These are phyloP conservation scores for Cryptocephalus moraei DNA, from an alignment of 2,888 invertebrate species.

Conservation along the genomic window DNA sequence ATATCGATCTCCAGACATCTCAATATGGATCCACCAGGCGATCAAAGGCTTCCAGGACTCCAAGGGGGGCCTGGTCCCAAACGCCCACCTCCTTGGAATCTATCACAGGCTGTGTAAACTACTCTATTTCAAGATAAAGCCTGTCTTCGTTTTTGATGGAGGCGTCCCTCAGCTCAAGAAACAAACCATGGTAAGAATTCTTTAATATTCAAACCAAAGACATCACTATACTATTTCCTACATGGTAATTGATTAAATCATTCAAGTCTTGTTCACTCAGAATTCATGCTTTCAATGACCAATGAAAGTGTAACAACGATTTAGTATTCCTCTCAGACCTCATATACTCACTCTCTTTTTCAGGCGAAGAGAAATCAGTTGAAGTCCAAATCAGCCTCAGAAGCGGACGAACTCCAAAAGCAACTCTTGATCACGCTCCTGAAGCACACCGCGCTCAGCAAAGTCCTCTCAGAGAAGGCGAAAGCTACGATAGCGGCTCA, in stretches of 20 bases:
- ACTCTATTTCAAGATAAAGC: slow-evolving; percentile 88
- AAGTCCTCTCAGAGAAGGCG: slow-evolving; percentile 48
- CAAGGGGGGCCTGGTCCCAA: slow-evolving; percentile 69
- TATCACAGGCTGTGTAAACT: slow-evolving; percentile 94
- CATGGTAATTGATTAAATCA: too few species aligned
- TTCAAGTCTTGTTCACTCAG: too few species aligned
- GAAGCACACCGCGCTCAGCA: slow-evolving; percentile 69
- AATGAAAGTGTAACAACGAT: too few species aligned
- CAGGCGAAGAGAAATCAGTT: slow-evolving; percentile 68
- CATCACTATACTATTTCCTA: too few species aligned
- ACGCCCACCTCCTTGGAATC: slow-evolving; percentile 88
- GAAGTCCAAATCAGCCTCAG: slow-evolving; percentile 58
- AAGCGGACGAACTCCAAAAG: slow-evolving; percentile 63
- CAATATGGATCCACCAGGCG: slow-evolving; percentile 98
- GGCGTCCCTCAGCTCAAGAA: slow-evolving; percentile 84
- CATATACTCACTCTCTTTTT: slow-evolving; percentile 10
- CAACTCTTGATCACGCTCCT: slow-evolving; percentile 63
- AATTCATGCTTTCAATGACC: too few species aligned
- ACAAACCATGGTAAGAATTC: slow-evolving; percentile 72
- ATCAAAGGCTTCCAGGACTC: slow-evolving; percentile 89
- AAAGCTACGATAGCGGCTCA: slow-evolving; percentile 37
- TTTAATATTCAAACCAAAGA: slow-evolving; percentile 11
- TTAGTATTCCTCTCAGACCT: too few species aligned
- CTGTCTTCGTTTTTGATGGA: slow-evolving; percentile 98
- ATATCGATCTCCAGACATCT: slow-evolving; percentile 65